phyloP scores from a whole-genome alignment of 2,113 vertebrate species.

The Rhadina sibilatrix region DNA sequence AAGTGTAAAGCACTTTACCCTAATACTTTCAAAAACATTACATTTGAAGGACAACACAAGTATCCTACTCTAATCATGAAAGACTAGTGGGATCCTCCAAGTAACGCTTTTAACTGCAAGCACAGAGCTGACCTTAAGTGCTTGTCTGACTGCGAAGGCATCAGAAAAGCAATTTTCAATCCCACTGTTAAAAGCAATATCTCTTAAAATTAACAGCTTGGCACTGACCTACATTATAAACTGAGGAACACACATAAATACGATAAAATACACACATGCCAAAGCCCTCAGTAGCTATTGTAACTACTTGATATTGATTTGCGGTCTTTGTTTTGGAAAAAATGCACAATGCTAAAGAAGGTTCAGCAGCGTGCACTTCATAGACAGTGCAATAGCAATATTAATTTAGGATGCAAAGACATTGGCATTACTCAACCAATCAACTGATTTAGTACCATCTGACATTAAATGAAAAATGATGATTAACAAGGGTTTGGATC shows the following conservation, averaged over 20 bases:
- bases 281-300: neutral
- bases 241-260: neutral
- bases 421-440: neutral
- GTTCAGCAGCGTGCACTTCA: neutral
- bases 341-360: neutral
- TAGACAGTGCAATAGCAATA: neutral
- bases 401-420: neutral
- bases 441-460: neutral
- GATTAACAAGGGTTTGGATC: neutral
- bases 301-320: neutral
- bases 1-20: neutral
- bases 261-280: neutral
- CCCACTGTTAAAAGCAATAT: neutral
- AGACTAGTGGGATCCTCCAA: neutral
- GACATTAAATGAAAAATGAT: neutral
- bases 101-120: neutral
- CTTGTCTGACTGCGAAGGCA: neutral
- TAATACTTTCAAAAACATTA: neutral
- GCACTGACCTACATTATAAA: neutral
- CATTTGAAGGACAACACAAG: neutral
- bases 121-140: neutral
- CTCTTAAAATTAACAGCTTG: neutral
- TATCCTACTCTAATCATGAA: neutral
- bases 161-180: neutral
- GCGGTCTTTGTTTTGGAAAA: neutral